Conservation (phyloP, 2,888 invertebrate species). For the Xestobium rufovillosum region DNA sequence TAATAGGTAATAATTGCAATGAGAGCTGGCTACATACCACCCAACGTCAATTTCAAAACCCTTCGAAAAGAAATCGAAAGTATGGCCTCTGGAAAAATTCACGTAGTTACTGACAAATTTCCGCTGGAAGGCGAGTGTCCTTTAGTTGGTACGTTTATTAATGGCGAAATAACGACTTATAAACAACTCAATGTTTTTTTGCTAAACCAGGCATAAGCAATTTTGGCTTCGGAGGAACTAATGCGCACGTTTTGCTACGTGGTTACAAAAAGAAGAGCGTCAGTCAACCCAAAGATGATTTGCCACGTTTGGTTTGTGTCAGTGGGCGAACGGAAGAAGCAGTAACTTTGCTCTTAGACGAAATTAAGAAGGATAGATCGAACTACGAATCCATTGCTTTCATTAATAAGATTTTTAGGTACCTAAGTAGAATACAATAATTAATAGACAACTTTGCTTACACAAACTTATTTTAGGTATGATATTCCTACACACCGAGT, state of each 20-base stretch:
- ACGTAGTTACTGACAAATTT: conserved; percentile 46
- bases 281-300: conserved; percentile 28
- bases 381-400: not conserved
- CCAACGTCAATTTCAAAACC: conserved; percentile 49
- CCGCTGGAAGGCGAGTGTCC: conserved; percentile 48
- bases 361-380: conserved; percentile 18
- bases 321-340: conserved; percentile 52
- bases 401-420: not conserved
- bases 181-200: no score
- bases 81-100: conserved; percentile 11
- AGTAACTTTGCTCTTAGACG: conserved; percentile 38
- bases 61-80: conserved; percentile 34
- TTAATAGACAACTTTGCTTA: no score
- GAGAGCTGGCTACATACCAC: conserved; percentile 46
- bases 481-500: not conserved
- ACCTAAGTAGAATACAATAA: not conserved
- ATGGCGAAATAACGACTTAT: no score
- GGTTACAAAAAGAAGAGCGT: conserved; percentile 39
- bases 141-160: no score
- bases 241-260: conserved; percentile 45
- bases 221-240: conserved; percentile 57
- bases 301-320: conserved; percentile 47
- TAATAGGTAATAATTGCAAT: conserved; percentile 3
- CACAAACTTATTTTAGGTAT: not conserved
- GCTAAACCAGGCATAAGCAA: no score